Evolutionary conservation across 2,113 vertebrate species (phyloP), one percentile per base, ranked within the genome.

Genomic region (Acanthisitta chloris): DNA sequence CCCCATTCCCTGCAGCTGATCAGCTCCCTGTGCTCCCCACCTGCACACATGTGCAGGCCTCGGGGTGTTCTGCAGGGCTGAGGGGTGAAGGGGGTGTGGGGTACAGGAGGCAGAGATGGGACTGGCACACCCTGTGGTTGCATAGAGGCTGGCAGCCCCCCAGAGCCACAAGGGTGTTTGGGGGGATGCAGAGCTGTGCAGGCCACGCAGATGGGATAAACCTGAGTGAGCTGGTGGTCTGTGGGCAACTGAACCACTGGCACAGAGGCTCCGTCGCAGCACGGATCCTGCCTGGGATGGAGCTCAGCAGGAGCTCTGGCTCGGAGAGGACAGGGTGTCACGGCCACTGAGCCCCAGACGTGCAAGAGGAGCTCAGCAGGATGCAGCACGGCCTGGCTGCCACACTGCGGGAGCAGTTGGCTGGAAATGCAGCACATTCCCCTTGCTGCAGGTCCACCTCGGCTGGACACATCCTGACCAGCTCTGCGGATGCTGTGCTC

Each of bases 231-330:
- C 6, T 2, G 24, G 45, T 29, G 69, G 16, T 11, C 55, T 6
- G 0, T 2, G 45, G 64, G 45, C 12, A 2, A 57, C 70, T 0
- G 42, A 88, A 46, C 46, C 8, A 4, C 40, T 0, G 5, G 59
- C 76, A 14, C 36, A 12, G 49, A 8, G 43, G 69, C 9, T 36
- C 10, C 5, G 0, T 46, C 33, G 69, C 73, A 52, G 58, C 52
- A 43, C 2, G 0, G n/a, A 2, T 34, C 21, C 21, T 26, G 48
- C 61, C 49, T 52, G 5, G n/a, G 38, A n/a, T 64, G 19, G 33
- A 73, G 33, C 42, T 61, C 4, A 40, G 10, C 71, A 24, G 59
- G 48, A 67, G 29, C 72, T 49, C 3, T 6, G 58, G 15, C 26
- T 24, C 8, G 61, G 55, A n/a, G 65, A 38, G 74, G 16, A 7